phyloP scores from a whole-genome alignment of 2,797 vertebrate species.

The Serranus cabrilla region DNA sequence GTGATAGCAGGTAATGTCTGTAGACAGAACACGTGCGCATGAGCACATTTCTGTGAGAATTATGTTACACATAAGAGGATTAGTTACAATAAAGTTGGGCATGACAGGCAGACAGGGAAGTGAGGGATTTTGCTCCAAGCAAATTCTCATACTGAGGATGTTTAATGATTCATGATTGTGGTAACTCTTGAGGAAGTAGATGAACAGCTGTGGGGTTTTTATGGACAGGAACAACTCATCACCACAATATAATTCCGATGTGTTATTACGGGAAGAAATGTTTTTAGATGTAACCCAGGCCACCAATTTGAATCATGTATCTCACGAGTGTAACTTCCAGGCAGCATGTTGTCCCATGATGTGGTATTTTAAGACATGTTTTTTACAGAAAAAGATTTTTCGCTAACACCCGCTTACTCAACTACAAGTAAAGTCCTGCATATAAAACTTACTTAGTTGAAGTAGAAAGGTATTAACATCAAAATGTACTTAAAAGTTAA shows the following conservation, averaged over 20 bases:
- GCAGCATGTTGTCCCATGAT: neutral
- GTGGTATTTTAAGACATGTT: too few relatives aligned
- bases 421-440: too few relatives aligned
- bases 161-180: slow-evolving; percentile 27
- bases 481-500: too few relatives aligned
- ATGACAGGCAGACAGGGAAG: slow-evolving; percentile 32
- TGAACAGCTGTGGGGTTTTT: slow-evolving; percentile 15
- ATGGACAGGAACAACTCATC: neutral
- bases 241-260: slow-evolving; percentile 10
- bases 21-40: slow-evolving; percentile 9
- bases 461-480: too few relatives aligned
- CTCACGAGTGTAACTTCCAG: neutral
- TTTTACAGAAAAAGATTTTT: neutral
- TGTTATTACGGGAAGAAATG: neutral
- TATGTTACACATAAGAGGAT: slow-evolving; percentile 51
- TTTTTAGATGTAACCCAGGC: neutral
- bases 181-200: slow-evolving; percentile 28
- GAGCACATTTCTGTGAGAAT: slow-evolving; percentile 28
- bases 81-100: slow-evolving; percentile 25
- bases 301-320: neutral
- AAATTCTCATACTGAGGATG: slow-evolving; percentile 14
- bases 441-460: too few relatives aligned
- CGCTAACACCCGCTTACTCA: too few relatives aligned
- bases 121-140: slow-evolving; percentile 24
- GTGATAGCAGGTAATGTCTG: slow-evolving; percentile 21